Evolutionary conservation across 2,113 vertebrate genomes (phyloP), one percentile per base, ranked within the genome.

Genomic region (Sturnira hondurensis): DNA sequence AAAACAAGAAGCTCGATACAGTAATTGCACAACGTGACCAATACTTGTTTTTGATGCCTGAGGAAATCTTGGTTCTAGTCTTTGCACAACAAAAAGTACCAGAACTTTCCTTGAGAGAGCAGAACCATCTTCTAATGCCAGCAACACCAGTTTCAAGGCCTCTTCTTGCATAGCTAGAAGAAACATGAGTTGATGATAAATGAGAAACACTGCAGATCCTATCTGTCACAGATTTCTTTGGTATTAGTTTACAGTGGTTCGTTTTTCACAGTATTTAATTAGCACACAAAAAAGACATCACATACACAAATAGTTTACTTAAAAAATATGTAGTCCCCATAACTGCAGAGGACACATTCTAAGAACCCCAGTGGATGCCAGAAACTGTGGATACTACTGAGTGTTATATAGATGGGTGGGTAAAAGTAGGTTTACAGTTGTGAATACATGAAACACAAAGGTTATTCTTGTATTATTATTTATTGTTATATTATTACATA

Each of bases 11-110:
- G 99, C 99, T 97, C 99, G 98, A 98, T 99, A 99, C 94, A 99
- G 99, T 97, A 99, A 99, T 98, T 99, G 99, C 97, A 99, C 99
- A 97, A 99, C 99, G 7, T 99, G 99, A 84, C 99, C 99, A 96
- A 99, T 99, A 98, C 99, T 99, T 70, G 99, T 99, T 98, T 99
- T 99, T 74, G 99, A 99, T 77, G 99, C 99, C 98, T 99, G 99
- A 96, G 99, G 99, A 98, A 99, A 99, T 95, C 99, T 99, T 83
- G 99, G 99, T 98, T 99, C 99, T 77, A 99, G 98, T 97, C 99
- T 99, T 98, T 99, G 99, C 90, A 99, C 99, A 74, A 99, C 99
- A 97, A 99, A 99, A 98, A 99, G 98, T 96, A 99, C 99, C 98
- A 99, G 97, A 98, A 99, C 99, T 98, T 99, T 99, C 98, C 99